Evolutionary conservation across 2,888 invertebrate species (phyloP).

Genomic region (Drosophila cyrtoloma): DNA sequence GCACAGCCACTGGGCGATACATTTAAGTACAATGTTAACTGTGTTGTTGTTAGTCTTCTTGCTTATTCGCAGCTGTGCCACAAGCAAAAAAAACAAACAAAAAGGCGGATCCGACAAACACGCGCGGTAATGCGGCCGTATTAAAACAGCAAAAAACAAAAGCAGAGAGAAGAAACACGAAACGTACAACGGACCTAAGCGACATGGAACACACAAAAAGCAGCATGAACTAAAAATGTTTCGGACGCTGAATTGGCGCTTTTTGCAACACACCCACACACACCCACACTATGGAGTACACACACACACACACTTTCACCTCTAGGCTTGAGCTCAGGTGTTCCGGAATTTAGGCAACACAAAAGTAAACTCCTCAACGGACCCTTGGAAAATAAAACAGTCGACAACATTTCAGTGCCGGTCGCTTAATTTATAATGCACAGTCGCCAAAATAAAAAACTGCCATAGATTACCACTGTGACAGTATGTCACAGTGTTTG

Average conservation of each 20-base stretch:
- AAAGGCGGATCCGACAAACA: conserved; percentile 73
- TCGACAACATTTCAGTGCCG: conserved; percentile 42
- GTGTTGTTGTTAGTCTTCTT: conserved; percentile 40
- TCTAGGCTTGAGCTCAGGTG: conserved; percentile 24
- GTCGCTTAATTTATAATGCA: conserved; percentile 60
- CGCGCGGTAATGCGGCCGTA: conserved; percentile 59
- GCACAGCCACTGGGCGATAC: conserved; percentile 40
- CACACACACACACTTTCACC: conserved; percentile 10
- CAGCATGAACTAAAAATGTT: conserved; percentile 59
- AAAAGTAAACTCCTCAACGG: conserved; percentile 42
- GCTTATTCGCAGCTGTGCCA: conserved; percentile 51
- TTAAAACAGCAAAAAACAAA: conserved; percentile 33
- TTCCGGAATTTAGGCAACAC: conserved; percentile 48
- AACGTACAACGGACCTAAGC: conserved; percentile 30
- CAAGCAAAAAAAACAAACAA: conserved; percentile 57
- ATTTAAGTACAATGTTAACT: conserved; percentile 77
- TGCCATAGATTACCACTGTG: conserved; percentile 35
- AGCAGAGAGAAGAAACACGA: conserved; percentile 15
- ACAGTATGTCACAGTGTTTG: background rate
- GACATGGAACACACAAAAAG: conserved; percentile 71
- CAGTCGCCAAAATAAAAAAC: conserved; percentile 35
- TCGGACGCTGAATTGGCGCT: conserved; percentile 68
- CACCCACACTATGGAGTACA: background rate
- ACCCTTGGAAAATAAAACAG: conserved; percentile 33
- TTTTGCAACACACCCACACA: conserved; percentile 42